Percentiles rank a stretch among this genome's conserved stretches.
Evolutionary conservation across 2,797 vertebrate species (phyloP).

Genomic region (Brachymystax lenok): DNA sequence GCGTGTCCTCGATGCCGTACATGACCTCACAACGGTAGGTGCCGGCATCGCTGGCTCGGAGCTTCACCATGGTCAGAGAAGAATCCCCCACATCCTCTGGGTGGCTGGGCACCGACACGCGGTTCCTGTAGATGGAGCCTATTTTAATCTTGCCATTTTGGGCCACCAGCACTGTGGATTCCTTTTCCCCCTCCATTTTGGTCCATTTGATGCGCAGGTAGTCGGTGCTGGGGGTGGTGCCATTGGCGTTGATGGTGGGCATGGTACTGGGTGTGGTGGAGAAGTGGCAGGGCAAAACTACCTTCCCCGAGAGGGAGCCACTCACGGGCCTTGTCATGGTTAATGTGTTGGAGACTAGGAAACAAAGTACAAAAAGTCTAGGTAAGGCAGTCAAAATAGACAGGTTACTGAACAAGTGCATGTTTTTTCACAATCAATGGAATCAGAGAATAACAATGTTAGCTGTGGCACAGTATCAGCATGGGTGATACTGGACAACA

Average conservation of each 20-base stretch:
- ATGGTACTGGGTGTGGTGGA: slow-evolving; percentile 84
- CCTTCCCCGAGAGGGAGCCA: slow-evolving; percentile 89
- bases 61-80: slow-evolving; percentile 87
- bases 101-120: slow-evolving; percentile 89
- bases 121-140: slow-evolving; percentile 83
- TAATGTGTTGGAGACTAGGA: slow-evolving; percentile 62
- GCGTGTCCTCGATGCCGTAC: slow-evolving; percentile 92
- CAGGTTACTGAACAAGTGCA: background rate
- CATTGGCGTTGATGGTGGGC: slow-evolving; percentile 72
- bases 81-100: slow-evolving; percentile 88
- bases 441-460: background rate
- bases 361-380: slow-evolving; percentile 26
- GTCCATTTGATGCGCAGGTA: slow-evolving; percentile 96
- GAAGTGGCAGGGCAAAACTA: slow-evolving; percentile 90
- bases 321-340: slow-evolving; percentile 74
- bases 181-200: slow-evolving; percentile 84
- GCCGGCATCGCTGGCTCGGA: slow-evolving; percentile 91
- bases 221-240: slow-evolving; percentile 68
- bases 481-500: background rate
- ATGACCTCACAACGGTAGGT: slow-evolving; percentile 94
- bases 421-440: background rate
- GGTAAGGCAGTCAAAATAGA: slow-evolving; percentile 14
- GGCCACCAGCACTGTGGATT: slow-evolving; percentile 90
- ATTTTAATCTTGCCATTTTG: slow-evolving; percentile 93
- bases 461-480: background rate